Evolutionary conservation across 2,888 invertebrate genomes (phyloP), one percentile per base, ranked within the genome.

Genomic region (Nineta flava): DNA sequence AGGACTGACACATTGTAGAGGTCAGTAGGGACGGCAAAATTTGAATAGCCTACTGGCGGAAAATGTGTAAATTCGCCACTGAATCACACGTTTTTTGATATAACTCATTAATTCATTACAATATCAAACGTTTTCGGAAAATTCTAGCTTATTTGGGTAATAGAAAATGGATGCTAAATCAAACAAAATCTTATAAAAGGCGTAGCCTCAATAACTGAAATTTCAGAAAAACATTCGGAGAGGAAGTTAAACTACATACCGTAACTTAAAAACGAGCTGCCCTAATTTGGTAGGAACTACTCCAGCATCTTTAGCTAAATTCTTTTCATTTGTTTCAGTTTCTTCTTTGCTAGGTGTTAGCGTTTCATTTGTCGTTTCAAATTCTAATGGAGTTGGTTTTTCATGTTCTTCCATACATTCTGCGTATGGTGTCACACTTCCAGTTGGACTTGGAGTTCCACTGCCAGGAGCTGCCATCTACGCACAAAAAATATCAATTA

Each of bases 251-350:
- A 40, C 13, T 58, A 62, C 66, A 67, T 61, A 84, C 74, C 85
- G 78, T 48, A 94, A 69, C 62, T 87, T 90, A 66, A 95, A 95
- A 58, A 91, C 84, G 60, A 95, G 72, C 53, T 87, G 85, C 0
- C 95, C 94, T 53, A 95, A 75, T 60, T 81, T 81, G 19, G 81
- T 79, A 47, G 78, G 77, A 55, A 73, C 76, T 57, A 69, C 70
- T 53, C 74, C 73, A 0, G 67, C 67, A 57, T 67, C 62, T 52
- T 59, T 46, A 54, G 61, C 53, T 59, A 73, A 52, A 59, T 74
- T 74, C 57, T 77, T 76, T 61, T 78, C 79, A 55, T 72, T 75
- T 15, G 72, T 70, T 56, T 74, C 76, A 48, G 73, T 60, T 57
- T 75, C 75, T 55, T 73, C 77, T 57, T 71, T 76, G 59, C 72